Conservation (phyloP, 2,113 vertebrate species). For the Ammodytes dubius region DNA sequence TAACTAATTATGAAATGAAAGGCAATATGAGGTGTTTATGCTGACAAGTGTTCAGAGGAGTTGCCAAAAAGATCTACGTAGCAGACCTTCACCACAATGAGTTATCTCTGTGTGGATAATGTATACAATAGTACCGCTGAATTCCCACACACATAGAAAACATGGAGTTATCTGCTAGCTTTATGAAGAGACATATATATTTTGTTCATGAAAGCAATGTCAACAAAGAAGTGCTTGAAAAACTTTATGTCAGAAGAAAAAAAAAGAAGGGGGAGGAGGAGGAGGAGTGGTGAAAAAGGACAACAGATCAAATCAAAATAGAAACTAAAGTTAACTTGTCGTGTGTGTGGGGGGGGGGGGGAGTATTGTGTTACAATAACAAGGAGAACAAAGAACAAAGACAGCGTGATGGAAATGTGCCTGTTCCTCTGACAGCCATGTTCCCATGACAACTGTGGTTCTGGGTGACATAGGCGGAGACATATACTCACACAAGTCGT, state of each 20-base stretch:
- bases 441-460: constrained; percentile 77
- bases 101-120: background rate
- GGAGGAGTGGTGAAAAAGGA: background rate
- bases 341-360: background rate
- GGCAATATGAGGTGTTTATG: background rate
- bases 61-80: background rate
- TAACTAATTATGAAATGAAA: too few relatives aligned
- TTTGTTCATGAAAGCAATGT: background rate
- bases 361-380: constrained; percentile 59
- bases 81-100: background rate
- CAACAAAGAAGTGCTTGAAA: background rate
- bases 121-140: background rate
- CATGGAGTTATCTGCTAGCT: background rate
- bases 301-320: constrained; percentile 12
- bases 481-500: constrained; percentile 31
- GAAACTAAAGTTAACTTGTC: constrained; percentile 45
- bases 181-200: background rate
- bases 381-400: constrained; percentile 65
- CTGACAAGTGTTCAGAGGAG: background rate
- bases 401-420: constrained; percentile 63
- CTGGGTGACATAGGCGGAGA: constrained; percentile 68
- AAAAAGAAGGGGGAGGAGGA: background rate
- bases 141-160: too few relatives aligned
- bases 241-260: background rate
- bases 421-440: constrained; percentile 72